A percentile compares a stretch with the other conserved stretches of the same genome.
Evolutionary conservation across 2,797 vertebrate genomes (phyloP).

Genomic region (Parotocinclus haroldoi): DNA sequence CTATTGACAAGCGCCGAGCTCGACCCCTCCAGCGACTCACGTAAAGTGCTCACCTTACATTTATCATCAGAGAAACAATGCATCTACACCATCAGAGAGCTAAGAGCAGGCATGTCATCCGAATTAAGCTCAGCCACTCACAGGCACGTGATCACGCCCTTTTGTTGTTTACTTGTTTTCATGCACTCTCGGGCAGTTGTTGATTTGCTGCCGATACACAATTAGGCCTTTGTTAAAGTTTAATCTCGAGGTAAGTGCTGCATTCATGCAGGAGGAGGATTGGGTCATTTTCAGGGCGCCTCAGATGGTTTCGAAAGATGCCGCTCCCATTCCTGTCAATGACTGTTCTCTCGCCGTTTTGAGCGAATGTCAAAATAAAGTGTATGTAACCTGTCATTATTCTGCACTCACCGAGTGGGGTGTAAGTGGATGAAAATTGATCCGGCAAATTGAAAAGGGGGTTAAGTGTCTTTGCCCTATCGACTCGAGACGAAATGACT

Average conservation of each 20-base stretch:
- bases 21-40: constrained; percentile 76
- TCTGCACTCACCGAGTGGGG: constrained; percentile 84
- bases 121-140: constrained; percentile 20
- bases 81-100: constrained; percentile 68
- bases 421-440: constrained; percentile 94
- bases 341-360: constrained; percentile 68
- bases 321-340: constrained; percentile 69
- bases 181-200: constrained; percentile 60
- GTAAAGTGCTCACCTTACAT: constrained; percentile 92
- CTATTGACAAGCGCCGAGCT: constrained; percentile 88
- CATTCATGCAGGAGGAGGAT: constrained; percentile 77
- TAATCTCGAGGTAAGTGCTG: constrained; percentile 85
- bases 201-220: constrained; percentile 77
- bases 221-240: constrained; percentile 79
- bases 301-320: constrained; percentile 55
- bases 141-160: constrained; percentile 47
- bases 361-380: constrained; percentile 92
- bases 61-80: constrained; percentile 73
- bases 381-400: constrained; percentile 92
- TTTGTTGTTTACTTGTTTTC: constrained; percentile 63
- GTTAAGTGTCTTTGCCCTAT: constrained; percentile 87
- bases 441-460: constrained; percentile 88
- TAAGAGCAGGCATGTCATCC: constrained; percentile 71
- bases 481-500: constrained; percentile 82
- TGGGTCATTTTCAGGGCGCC: constrained; percentile 69